Evolutionary conservation across 2,113 vertebrate species (phyloP), one percentile per base, ranked within the genome.

Genomic region (Ameiurus melas): DNA sequence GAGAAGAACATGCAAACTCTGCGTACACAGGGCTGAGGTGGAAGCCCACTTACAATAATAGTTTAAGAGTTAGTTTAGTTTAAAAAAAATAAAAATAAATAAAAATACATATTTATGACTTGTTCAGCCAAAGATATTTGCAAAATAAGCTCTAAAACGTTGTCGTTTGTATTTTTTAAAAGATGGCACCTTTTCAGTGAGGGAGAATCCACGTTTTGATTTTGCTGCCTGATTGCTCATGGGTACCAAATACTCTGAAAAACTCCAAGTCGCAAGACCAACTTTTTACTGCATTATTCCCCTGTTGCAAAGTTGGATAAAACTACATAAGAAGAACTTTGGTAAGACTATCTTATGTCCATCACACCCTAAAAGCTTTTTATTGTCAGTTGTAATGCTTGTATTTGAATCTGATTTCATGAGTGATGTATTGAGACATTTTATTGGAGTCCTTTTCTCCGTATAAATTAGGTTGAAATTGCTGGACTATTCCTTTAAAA

Each of bases 401-500:
- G 43, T 51, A 30, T 68, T 30, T 68, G n/a, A 68, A 30, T 68
- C 13, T 30, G 13, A 3, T 78, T 51, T 27, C 51, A 78, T 25
- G 12, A 43, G 20, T 77, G 73, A 77, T 47, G 73, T 27, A 47
- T 51, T 78, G 73, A 27, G 43, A 47, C 43, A 73, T 17, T 36
- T 60, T 22, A 10, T 78, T 47, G 27, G 10, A 12, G 39, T 47
- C 22, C 43, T 27, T n/a, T 55, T 55, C 55, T 17, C 14, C n/a
- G 16, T n/a, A 78, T 51, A 53, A 51, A 78, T 78, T 55, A 4
- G 5, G 6, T 30, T n/a, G 27, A 30, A 79, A 55, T 51, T 57
- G n/a, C 51, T 33, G 78, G n/a, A 85, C 33, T 33, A 85, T 25
- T 60, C 30, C 33, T 83, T 83, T 43, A 25, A 47, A 82, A 60